Evolutionary conservation across 2,797 vertebrate species (phyloP), one percentile per base, ranked within the genome.

Genomic region (Labeo calbasu): DNA sequence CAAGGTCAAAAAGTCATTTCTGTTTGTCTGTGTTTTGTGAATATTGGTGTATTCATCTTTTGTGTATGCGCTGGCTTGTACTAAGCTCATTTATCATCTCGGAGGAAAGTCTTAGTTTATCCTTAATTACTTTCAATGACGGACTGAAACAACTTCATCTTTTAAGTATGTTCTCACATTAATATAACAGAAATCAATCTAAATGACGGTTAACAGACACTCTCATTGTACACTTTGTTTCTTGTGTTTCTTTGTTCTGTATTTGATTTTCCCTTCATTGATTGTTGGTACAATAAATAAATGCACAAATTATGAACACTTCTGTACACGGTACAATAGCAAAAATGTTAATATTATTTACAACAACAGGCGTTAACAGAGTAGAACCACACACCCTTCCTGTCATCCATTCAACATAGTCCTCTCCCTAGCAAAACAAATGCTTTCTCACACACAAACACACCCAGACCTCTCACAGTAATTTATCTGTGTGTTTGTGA

Each of bases 401-500:
- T 76, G 61, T 76, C 71, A 2, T 53, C 59, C n/a, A 59, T 51
- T 83, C 43, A 55, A 14, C n/a, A n/a, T 5, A 32, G 75, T 78
- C 68, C 76, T 63, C 65, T 32, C 53, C 61, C 75, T 78, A 25
- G 28, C 25, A 71, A 78, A 84, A 84, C 66, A 84, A 36, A 68
- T 68, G 72, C 61, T 43, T 46, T 79, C 63, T 32, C 53, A 72
- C 63, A 8, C 61, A 48, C 71, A 81, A 40, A 70, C 63, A 68
- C 51, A 48, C 72, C 46, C 63, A 55, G 50, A 51, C 53, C 43
- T 66, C 48, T 66, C 55, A 17, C 66, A 66, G 21, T 84, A 71
- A 87, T 87, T 68, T 53, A 78, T 87, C 82, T 36, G 32, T 81
- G 85, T 68, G 71, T 86, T 76, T 79, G 78, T 87, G 66, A 72